Conservation (phyloP, 53 echinoderm and acorn worm species). For the Crossaster papposus region DNA sequence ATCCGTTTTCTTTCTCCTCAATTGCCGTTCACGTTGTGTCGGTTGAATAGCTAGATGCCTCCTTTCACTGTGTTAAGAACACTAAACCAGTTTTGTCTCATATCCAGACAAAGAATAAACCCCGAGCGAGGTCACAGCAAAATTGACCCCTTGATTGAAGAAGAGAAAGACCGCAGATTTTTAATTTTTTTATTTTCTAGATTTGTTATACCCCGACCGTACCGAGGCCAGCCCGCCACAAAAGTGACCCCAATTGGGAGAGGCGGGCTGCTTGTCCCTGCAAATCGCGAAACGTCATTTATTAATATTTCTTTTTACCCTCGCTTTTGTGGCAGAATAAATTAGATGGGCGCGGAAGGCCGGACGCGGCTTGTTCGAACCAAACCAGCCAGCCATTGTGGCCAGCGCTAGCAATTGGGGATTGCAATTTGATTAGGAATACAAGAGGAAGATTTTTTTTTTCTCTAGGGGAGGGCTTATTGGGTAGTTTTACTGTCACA, state of each 20-base stretch:
- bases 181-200: too few relatives aligned
- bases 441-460: not conserved
- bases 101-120: slow-evolving; percentile 22
- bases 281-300: slow-evolving; percentile 20
- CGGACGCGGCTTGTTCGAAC: not conserved
- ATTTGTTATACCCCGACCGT: slow-evolving; percentile 11
- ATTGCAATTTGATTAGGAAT: slow-evolving; percentile 47
- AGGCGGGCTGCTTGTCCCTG: not conserved
- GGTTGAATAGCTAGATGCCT: too few relatives aligned
- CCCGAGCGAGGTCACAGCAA: slow-evolving; percentile 21
- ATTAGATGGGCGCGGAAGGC: slow-evolving; percentile 30
- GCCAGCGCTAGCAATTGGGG: not conserved
- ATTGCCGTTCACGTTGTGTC: not conserved
- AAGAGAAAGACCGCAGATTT: not conserved
- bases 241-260: slow-evolving; percentile 34
- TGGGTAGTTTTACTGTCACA: slow-evolving; percentile 20
- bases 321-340: not conserved
- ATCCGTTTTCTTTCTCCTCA: not conserved
- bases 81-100: slow-evolving; percentile 2
- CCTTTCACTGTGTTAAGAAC: not conserved
- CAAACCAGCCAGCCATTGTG: slow-evolving; percentile 1
- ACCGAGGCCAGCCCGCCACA: slow-evolving; percentile 28
- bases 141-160: slow-evolving; percentile 26
- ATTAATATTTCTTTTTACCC: slow-evolving; percentile 4
- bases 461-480: slow-evolving; percentile 5